Conservation (phyloP, 2,888 invertebrate genomes). For the Metalampra italica region DNA sequence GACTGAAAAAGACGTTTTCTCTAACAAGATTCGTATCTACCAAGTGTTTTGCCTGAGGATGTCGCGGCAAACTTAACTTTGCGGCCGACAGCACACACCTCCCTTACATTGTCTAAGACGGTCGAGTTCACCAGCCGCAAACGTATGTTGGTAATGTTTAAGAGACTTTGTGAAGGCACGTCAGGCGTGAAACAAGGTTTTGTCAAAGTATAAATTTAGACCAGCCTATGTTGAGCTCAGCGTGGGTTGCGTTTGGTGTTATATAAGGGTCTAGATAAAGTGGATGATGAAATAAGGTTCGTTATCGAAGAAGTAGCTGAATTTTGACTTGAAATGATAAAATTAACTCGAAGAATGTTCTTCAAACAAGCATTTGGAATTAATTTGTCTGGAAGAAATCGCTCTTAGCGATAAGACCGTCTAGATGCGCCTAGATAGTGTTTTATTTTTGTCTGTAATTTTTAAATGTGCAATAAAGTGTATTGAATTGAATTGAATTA, state of each 20-base stretch:
- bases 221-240: constrained; percentile 38
- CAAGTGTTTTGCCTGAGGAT: constrained; percentile 67
- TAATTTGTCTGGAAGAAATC: no score
- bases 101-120: neutral
- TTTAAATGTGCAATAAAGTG: no score
- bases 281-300: neutral
- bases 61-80: constrained; percentile 27
- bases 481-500: no score
- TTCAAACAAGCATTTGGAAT: no score
- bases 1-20: constrained; percentile 76
- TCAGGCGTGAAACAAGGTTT: constrained; percentile 73
- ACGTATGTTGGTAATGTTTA: constrained; percentile 35
- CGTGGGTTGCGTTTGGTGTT: neutral
- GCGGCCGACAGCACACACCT: neutral
- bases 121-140: constrained; percentile 5
- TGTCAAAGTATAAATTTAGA: constrained; percentile 63
- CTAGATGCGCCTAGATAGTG: no score
- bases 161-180: constrained; percentile 66
- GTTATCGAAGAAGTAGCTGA: neutral
- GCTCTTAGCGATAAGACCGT: no score
- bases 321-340: neutral
- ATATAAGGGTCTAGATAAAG: neutral
- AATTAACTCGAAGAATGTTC: no score
- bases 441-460: no score
- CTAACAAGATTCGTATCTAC: constrained; percentile 73